Evolutionary conservation across 2,888 invertebrate species (phyloP).

Genomic region (Graphium colonna): DNA sequence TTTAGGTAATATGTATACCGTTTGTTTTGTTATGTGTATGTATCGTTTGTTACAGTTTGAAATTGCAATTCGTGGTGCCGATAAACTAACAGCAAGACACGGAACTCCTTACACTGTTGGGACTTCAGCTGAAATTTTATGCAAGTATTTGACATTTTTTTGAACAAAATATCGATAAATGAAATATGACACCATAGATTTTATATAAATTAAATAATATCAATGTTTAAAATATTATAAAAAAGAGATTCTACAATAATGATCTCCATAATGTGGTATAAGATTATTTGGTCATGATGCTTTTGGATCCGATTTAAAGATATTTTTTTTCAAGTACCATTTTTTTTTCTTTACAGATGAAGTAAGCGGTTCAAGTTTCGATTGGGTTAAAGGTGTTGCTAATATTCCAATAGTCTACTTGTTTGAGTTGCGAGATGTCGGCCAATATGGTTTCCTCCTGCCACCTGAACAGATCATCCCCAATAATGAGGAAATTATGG

Average conservation of each 20-base stretch:
- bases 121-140: slow-evolving; percentile 58
- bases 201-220: too few species aligned
- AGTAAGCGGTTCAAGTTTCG: slow-evolving; percentile 66
- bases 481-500: slow-evolving; percentile 65
- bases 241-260: too few species aligned
- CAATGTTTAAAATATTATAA: too few species aligned
- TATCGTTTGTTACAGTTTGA: slow-evolving; percentile 52
- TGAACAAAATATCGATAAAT: too few species aligned
- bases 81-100: slow-evolving; percentile 42
- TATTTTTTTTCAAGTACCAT: too few species aligned
- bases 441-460: slow-evolving; percentile 75
- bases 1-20: too few species aligned
- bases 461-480: slow-evolving; percentile 71
- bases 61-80: slow-evolving; percentile 53
- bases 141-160: slow-evolving; percentile 51
- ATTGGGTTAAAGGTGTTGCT: slow-evolving; percentile 78
- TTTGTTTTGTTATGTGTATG: too few species aligned
- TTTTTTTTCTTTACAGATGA: slow-evolving; percentile 56
- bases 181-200: too few species aligned
- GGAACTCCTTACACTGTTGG: slow-evolving; percentile 55
- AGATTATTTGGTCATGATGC: too few species aligned
- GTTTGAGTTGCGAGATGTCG: slow-evolving; percentile 78
- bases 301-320: too few species aligned
- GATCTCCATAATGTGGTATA: too few species aligned
- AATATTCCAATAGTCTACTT: slow-evolving; percentile 76